Conservation (phyloP, 1,140 invertebrate species). For the Uloborus diversus region DNA sequence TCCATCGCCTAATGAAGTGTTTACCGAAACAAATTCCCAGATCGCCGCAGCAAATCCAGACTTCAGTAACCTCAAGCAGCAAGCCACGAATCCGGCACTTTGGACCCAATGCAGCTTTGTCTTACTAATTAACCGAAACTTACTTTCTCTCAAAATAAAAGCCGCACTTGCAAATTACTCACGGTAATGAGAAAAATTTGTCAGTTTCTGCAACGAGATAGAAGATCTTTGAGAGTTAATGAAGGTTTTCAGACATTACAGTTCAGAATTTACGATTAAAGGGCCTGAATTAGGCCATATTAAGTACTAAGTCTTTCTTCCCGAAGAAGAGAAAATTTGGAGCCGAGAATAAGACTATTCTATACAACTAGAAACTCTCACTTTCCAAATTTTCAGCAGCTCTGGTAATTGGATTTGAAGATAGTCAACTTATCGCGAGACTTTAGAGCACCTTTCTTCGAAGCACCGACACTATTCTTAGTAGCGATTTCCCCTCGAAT, state of each 20-base stretch:
- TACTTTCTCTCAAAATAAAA: constrained; percentile 55
- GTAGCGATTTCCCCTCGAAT: no score
- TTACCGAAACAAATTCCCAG: constrained; percentile 57
- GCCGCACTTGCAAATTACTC: constrained; percentile 52
- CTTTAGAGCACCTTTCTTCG: no score
- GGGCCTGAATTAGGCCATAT: constrained; percentile 51
- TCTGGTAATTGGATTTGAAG: no score
- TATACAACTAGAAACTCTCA: no score
- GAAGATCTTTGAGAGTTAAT: constrained; percentile 52
- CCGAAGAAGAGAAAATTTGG: constrained; percentile 38
- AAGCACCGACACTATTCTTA: no score
- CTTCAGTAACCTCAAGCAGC: constrained; percentile 43
- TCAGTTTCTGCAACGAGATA: constrained; percentile 51
- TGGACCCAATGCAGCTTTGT: constrained; percentile 30
- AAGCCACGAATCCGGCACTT: constrained; percentile 23
- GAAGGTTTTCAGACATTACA: constrained; percentile 34
- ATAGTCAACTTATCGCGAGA: no score
- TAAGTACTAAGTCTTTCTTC: no score
- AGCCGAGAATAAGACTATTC: no score
- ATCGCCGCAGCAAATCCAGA: constrained; percentile 55
- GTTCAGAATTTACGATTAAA: constrained; percentile 53
- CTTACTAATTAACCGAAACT: constrained; percentile 56
- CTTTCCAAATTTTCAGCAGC: no score
- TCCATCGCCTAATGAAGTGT: constrained; percentile 56
- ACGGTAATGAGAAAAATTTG: constrained; percentile 56